These are phyloP conservation scores for Sclerurus mexicanus DNA, from an alignment of 2,113 vertebrate genomes.

Conservation along the genomic window DNA sequence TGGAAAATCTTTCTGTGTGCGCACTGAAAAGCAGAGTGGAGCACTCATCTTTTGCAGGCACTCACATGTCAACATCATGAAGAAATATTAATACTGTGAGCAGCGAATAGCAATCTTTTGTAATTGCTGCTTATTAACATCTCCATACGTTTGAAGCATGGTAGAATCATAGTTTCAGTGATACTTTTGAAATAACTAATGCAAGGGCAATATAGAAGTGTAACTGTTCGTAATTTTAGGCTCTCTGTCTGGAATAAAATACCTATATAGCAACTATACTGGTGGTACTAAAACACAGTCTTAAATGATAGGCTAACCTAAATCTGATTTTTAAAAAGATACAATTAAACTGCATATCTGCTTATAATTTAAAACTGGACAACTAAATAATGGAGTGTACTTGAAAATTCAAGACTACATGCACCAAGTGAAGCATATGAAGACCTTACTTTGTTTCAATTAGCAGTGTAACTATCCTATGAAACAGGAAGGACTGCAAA, in stretches of 20 bases:
- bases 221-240: not conserved
- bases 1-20: not conserved
- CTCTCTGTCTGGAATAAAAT: not conserved
- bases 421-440: not conserved
- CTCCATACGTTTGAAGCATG: not conserved
- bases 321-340: not conserved
- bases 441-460: not conserved
- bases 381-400: not conserved
- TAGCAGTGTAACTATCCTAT: not conserved
- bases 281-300: not conserved
- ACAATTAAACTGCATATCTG: not conserved
- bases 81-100: conserved; percentile 5
- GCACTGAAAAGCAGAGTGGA: not conserved
- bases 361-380: not conserved
- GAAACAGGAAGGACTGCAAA: not conserved
- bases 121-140: not conserved
- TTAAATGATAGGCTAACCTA: not conserved
- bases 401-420: not conserved
- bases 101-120: not conserved
- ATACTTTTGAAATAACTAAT: not conserved
- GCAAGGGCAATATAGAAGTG: not conserved
- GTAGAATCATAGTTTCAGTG: conserved; percentile 5
- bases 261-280: not conserved
- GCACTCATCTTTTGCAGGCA: not conserved
- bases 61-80: not conserved